A percentile compares a stretch with the other conserved stretches of the same genome.
phyloP scores from a whole-genome alignment of 2,797 vertebrate species.

The Trematomus bernacchii region DNA sequence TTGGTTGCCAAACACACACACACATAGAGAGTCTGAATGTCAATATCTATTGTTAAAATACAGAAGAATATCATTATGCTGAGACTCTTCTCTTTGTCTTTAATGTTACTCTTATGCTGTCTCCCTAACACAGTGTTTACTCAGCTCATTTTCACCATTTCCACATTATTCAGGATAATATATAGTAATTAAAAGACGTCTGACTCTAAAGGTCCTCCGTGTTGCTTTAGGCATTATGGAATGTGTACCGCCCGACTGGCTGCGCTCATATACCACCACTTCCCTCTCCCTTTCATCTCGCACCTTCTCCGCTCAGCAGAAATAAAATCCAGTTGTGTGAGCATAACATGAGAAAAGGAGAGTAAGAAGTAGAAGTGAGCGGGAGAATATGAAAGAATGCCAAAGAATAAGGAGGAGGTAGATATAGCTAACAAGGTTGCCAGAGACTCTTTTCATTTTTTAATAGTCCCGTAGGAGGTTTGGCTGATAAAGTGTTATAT shows the following conservation, averaged over 20 bases:
- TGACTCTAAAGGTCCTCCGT: constrained; percentile 56
- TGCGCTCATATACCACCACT: constrained; percentile 51
- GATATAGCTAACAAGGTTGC: constrained; percentile 82
- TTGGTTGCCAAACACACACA: constrained; percentile 60
- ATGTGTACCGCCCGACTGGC: constrained; percentile 51
- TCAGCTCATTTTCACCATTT: constrained; percentile 49
- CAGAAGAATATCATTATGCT: constrained; percentile 7
- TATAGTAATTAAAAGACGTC: constrained; percentile 66
- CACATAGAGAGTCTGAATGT: constrained; percentile 33
- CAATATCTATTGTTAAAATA: constrained; percentile 33
- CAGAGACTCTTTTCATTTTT: constrained; percentile 85
- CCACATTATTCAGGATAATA: constrained; percentile 57
- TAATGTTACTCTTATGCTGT: constrained; percentile 12
- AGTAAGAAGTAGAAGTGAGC: constrained; percentile 41
- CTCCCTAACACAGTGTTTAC: constrained; percentile 40
- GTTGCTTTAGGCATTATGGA: constrained; percentile 70
- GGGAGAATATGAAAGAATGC: constrained; percentile 73
- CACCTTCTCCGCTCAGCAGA: constrained; percentile 65
- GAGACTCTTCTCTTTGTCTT: constrained; percentile 10
- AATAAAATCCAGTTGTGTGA: constrained; percentile 78
- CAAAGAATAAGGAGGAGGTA: constrained; percentile 75
- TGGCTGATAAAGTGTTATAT: constrained; percentile 80
- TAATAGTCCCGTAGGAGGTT: constrained; percentile 83
- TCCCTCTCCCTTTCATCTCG: constrained; percentile 67
- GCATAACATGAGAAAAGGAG: constrained; percentile 50